Base-by-base conservation (phyloP, 2,797 vertebrate species). In the Cryptoprocta ferox region DNA sequence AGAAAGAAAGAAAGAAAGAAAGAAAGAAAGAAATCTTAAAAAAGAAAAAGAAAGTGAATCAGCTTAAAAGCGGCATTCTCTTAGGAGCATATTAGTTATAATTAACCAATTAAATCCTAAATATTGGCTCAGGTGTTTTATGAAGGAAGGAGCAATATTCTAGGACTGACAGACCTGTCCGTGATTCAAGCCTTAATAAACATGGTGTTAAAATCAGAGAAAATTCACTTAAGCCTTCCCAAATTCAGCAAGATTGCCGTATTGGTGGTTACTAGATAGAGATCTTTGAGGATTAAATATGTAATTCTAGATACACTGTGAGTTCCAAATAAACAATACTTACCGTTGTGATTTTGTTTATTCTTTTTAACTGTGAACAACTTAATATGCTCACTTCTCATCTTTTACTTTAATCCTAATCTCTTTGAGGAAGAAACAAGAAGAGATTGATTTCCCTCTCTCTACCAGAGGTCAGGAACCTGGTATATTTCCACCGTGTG, bases 181-280 rank as follows among this genome's bases (percentile, higher is more conserved):
- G 24, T 61, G 35, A 66, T 75, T 56, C 28, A 6, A 56, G 6
- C 10, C 3, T 9, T 82, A 82, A 88, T 21, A 61, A 93, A 86
- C 76, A 61, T 18, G 42, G n/a, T 66, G 7, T 35, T 0, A 61
- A 66, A 95, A 86, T 6, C 18, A 86, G 3, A 53, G 30, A n/a
- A 63, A 61, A 76, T 82, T 93, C 28, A 78, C 3, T 35, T 42
- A 89, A 66, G 4, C 12, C 1, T 50, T 70, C 26, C 3, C 50
- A 73, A 93, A 63, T 63, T 92, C 48, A 89, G 15, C n/a, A 97
- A 94, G 94, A 73, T 70, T 6, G 7, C 30, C n/a, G 16, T 65
- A 68, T 13, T 30, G 2, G 16, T 81, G 32, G 2, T 16, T 88
- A 78, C 26, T 42, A 30, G 24, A 88, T 50, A 95, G 37, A 88